Base-by-base conservation (phyloP, 2,888 invertebrate species). In the Diadegma fenestrale region DNA sequence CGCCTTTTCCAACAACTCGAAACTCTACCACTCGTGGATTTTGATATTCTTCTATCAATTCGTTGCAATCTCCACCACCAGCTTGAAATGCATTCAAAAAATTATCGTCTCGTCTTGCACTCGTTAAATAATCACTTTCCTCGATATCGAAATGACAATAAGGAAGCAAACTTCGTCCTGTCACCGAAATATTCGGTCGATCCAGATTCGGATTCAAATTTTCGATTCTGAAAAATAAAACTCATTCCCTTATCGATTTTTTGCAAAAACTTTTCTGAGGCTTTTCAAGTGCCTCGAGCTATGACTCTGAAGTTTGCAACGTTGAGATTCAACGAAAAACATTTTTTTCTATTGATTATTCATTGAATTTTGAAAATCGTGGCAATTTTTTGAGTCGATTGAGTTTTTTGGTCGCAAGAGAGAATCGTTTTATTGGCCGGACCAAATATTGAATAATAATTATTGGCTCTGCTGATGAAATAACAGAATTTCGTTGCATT, bases 131-230 rank as follows among this genome's bases (percentile, higher is more conserved):
- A 92, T 96, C 96, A 72, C 95, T 96, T 82, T 96, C 95, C 86
- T 96, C 95, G 64, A 96, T 94, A 87, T 97, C 96, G 89, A 97
- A 96, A 91, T 97, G 96, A 89, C 96, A 96, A 89, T 96, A 96
- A 0, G 97, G 96, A 86, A 96, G 94, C 73, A 96, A 89, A 85
- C 97, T 96, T 88, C 95, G 95, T 0, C 95, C 97, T 63, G 92
- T 93, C 58, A 97, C 92, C 54, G 87, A 54, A 22, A 95, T 93
- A 17, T 89, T 88, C 30, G 94, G 88, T 30, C 90, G 87, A 12
- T 86, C 22, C 12, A 89, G 71, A 0, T 93, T 92, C 48, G 95
- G 95, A 33, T 94, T 88, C 73, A 95, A 92, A 89, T 96, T 95
- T 85, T 94, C 94, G 77, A 96, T 95, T 54, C 93, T 93, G 76